A percentile compares a stretch with the other conserved stretches of the same genome.
Conservation (phyloP, 2,113 vertebrate genomes). For the Marmota monax region DNA sequence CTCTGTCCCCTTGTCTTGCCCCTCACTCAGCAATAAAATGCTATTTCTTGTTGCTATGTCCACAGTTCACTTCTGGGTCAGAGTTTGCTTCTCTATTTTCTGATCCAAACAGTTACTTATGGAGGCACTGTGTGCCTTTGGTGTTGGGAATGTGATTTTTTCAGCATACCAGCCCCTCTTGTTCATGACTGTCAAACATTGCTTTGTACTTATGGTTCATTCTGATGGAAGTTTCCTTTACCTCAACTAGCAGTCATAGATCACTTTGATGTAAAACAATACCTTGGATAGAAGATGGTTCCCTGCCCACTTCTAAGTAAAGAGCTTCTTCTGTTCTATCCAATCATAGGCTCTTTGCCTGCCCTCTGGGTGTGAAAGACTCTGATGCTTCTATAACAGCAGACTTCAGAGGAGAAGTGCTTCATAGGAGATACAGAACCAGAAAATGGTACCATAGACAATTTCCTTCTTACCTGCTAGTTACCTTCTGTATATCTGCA, state of each 20-base stretch:
- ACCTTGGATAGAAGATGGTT: background rate
- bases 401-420: background rate
- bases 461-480: background rate
- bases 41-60: too few species aligned
- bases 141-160: background rate
- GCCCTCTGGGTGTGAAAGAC: background rate
- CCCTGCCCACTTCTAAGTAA: background rate
- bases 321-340: background rate
- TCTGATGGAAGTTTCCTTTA: background rate
- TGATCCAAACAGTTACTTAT: background rate
- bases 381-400: background rate
- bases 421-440: background rate
- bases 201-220: background rate
- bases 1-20: too few species aligned
- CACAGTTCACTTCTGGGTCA: fast-evolving
- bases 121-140: background rate
- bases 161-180: background rate
- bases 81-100: background rate
- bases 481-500: background rate
- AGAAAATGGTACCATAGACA: background rate
- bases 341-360: background rate
- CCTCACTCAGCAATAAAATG: background rate
- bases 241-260: background rate
- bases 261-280: background rate
- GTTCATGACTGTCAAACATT: too few species aligned